Base-by-base conservation (phyloP, 2,888 invertebrate species). In the Ophonus ardosiacus region DNA sequence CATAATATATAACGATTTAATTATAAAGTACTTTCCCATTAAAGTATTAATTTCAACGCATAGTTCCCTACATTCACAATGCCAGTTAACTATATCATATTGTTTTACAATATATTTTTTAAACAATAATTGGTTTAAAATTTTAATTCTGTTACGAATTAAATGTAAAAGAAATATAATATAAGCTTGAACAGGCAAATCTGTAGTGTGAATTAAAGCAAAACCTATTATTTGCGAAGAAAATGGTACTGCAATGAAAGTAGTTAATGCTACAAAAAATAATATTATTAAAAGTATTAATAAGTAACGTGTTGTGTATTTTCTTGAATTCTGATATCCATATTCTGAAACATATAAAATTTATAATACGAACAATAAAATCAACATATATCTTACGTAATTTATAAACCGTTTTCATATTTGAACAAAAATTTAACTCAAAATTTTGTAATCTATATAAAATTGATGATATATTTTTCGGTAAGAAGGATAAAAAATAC, bases 111-210 rank as follows among this genome's bases (percentile, higher is more conserved):
- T 43, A 17, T 18, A 10, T 18, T 43, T 43, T 43, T 15, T 68
- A 18, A 6, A 65, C 17, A 74, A 17, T 15, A 18, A 3, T 43
- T n/a, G 10, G 40, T 74, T 74, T 8, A 74, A 18, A 10, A 43
- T 10, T 43, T 74, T n/a, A 74, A 74, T 74, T 74, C 40, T 40
- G 17, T 74, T 74, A 0, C 18, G 43, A 18, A 74, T 40, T 17
- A 74, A 15, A 8, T 18, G 18, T 3, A 74, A 21, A 7, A 74
- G 18, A 43, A 74, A 74, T 17, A 74, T 3, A 43, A 74, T 40
- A 43, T 74, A 74, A 17, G 4, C 8, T 43, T 74, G 43, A 15
- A 43, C 71, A 7, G 43, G 13, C 0, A 17, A 2, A 18, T 74
- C 71, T 43, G 43, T 43, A 40, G 2, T 43, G 15, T 74, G 43